Base-by-base conservation (phyloP, 2,113 vertebrate species). In the Malurus elegans region DNA sequence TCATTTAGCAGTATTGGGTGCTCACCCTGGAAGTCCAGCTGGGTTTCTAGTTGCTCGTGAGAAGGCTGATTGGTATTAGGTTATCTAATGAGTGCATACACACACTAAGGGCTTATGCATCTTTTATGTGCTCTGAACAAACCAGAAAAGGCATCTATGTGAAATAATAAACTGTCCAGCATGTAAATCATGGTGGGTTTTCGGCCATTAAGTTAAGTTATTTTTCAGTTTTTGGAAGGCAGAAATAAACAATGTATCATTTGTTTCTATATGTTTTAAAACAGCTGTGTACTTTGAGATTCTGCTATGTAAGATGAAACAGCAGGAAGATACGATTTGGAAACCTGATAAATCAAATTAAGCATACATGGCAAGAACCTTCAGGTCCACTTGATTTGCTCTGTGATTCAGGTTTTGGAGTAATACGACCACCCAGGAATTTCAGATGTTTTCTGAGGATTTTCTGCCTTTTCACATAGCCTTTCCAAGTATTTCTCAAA, bases 91-190 rank as follows among this genome's bases (percentile, higher is more conserved):
- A 91, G 67, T 60, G 6, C 64, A 34, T 92, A 83, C 79, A 62
- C 92, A 14, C 45, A 72, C 78, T 3, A 17, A 94, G 38, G 75
- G 58, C 89, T 96, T 75, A 96, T 97, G 54, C 92, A 97, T 97
- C 60, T 97, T 97, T 97, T 85, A 96, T 96, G 76, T 2, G 31
- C 92, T 89, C 75, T 82, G 74, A 88, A 81, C 84, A 95, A 97
- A 95, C 51, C 79, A 95, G 60, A 88, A 90, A 60, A 88, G 48
- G 57, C 48, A 60, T 79, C 92, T 95, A 38, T 93, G 72, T 92
- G 94, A 97, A 95, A 96, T 91, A 95, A 95, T 89, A 71, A 93
- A 88, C 81, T 80, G 34, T 56, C 50, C 13, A 86, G 64, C 50
- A 94, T 65, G 79, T 95, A 93, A 97, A 92, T 94, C 21, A 51